phyloP scores from a whole-genome alignment of 2,797 vertebrate species.

The Arremon aurantiirostris region DNA sequence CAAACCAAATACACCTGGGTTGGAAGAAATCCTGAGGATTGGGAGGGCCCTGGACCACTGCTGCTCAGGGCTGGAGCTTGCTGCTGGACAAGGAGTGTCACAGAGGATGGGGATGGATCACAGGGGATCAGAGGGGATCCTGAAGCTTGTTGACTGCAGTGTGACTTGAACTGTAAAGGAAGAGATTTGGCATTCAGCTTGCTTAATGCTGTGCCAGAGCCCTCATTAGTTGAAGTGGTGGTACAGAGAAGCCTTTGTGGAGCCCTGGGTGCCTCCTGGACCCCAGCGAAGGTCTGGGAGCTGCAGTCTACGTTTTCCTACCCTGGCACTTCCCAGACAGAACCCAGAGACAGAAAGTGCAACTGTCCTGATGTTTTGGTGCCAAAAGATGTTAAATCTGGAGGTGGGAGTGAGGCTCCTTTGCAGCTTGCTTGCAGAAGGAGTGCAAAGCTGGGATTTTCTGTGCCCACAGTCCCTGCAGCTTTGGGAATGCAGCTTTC shows the following conservation, averaged over 20 bases:
- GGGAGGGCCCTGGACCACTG: background rate
- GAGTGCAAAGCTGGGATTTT: background rate
- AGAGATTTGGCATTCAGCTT: background rate
- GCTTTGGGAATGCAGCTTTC: background rate
- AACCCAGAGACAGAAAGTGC: background rate
- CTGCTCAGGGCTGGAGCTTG: background rate
- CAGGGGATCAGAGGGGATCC: background rate
- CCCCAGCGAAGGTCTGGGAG: background rate
- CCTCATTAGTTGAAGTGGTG: background rate
- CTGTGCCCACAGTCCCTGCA: background rate
- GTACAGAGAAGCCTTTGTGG: background rate
- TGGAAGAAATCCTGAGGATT: background rate
- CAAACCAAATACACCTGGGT: background rate
- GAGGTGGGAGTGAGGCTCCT: background rate
- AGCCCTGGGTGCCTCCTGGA: background rate
- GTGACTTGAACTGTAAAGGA: background rate
- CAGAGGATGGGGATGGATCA: background rate
- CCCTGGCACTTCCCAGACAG: rapidly evolving
- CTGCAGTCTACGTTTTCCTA: rapidly evolving
- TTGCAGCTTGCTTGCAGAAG: background rate
- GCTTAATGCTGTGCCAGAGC: background rate
- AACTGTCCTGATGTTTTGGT: background rate
- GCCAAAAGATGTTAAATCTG: background rate
- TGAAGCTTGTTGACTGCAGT: background rate
- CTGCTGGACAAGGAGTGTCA: rapidly evolving